Evolutionary conservation across 64 coral and sea anemone genomes (phyloP).

Genomic region (Actinia equina): DNA sequence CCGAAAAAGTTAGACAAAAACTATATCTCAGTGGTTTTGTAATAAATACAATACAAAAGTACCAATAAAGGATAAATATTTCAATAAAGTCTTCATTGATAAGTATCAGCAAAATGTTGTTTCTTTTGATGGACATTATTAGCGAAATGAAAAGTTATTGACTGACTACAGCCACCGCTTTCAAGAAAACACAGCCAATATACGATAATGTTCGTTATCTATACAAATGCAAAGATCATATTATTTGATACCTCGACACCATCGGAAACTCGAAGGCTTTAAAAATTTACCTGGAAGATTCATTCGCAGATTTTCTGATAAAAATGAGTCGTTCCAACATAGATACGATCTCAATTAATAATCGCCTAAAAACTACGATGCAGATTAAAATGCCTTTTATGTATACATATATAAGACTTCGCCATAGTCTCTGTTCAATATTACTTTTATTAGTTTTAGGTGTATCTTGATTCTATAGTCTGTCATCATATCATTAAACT

Average conservation of each 20-base stretch:
- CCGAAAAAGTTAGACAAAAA: constrained; percentile 7
- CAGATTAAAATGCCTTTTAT: neutral
- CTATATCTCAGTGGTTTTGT: neutral
- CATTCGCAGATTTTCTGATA: neutral
- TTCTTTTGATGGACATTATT: neutral
- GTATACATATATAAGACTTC: neutral
- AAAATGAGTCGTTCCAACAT: neutral
- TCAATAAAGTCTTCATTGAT: neutral
- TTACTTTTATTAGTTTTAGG: neutral
- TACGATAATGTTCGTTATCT: neutral
- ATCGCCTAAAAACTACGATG: neutral
- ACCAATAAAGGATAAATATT: neutral
- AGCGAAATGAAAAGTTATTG: neutral
- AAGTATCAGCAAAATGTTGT: neutral
- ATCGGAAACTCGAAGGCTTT: neutral
- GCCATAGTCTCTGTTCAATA: neutral
- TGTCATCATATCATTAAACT: neutral
- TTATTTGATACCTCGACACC: neutral
- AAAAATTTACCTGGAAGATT: neutral
- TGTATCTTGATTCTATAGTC: neutral
- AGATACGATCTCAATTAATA: neutral
- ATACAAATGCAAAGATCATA: neutral
- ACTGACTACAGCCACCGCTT: neutral
- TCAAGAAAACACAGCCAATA: neutral
- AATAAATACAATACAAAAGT: neutral